Conservation (phyloP, 30 jellyfish, hydroid and myxozoan species). For the Aurelia coerulea region DNA sequence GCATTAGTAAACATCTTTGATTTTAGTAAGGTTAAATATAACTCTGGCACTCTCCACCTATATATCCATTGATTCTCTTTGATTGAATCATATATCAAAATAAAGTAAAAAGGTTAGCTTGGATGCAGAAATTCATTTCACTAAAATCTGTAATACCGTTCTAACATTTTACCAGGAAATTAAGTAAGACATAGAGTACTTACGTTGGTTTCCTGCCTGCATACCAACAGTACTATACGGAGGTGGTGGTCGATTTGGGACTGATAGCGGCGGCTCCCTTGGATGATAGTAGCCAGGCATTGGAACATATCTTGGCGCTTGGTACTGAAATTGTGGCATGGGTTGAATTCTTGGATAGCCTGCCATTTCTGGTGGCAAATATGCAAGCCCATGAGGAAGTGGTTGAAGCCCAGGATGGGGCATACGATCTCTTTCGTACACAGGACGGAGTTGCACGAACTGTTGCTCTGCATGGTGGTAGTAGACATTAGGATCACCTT, state of each 20-base stretch:
- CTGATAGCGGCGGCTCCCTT: slow-evolving; percentile 19
- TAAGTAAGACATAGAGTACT: background rate
- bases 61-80: too few species aligned
- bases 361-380: slow-evolving; percentile 27
- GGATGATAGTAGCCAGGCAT: slow-evolving; percentile 44
- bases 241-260: slow-evolving; percentile 29
- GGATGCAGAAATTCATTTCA: too few species aligned
- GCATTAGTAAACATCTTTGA: too few species aligned
- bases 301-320: slow-evolving; percentile 46
- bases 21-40: too few species aligned
- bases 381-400: slow-evolving; percentile 18
- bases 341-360: slow-evolving; percentile 21
- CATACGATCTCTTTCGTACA: slow-evolving; percentile 13
- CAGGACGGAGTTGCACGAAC: slow-evolving; percentile 10
- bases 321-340: slow-evolving; percentile 43
- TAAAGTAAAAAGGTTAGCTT: too few species aligned
- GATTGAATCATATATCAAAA: too few species aligned
- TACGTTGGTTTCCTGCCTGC: slow-evolving; percentile 23
- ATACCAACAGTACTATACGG: slow-evolving; percentile 32
- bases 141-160: too few species aligned
- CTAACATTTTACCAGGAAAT: too few species aligned
- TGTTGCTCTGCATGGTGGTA: slow-evolving; percentile 8
- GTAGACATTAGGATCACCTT: slow-evolving; percentile 13
- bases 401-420: slow-evolving; percentile 38
- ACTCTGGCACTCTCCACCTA: too few species aligned